phyloP scores from a whole-genome alignment of 2,797 vertebrate genomes.

The Chromobotia macracanthus region DNA sequence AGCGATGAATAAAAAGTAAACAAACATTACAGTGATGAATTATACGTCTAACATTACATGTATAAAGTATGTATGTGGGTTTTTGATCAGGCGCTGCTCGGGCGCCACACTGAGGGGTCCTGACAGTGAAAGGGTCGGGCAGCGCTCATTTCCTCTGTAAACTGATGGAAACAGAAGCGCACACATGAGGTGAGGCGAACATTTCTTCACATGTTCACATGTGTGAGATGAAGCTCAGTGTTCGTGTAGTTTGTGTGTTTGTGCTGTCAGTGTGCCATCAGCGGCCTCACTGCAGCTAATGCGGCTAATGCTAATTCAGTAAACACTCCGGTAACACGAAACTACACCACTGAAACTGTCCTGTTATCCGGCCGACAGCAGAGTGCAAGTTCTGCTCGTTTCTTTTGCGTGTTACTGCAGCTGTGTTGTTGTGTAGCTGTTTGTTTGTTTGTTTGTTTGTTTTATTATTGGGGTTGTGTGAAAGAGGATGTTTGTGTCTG shows the following conservation, averaged over 20 bases:
- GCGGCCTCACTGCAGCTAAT: conserved; percentile 12
- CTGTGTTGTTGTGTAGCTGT: neutral
- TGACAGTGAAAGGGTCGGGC: conserved; percentile 6
- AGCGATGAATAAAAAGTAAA: neutral
- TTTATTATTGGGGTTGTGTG: neutral
- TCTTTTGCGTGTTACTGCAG: neutral
- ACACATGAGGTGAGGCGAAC: conserved; percentile 21
- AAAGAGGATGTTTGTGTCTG: neutral
- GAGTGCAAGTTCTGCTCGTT: too few relatives aligned
- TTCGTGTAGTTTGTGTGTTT: neutral
- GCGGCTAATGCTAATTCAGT: conserved; percentile 45
- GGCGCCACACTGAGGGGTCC: conserved; percentile 21
- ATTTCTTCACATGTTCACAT: neutral
- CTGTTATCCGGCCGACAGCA: too few relatives aligned
- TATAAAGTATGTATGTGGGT: neutral
- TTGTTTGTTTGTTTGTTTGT: neutral
- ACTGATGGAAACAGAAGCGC: conserved; percentile 31
- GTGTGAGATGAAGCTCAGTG: neutral
- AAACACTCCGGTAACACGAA: conserved; percentile 10
- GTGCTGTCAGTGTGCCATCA: neutral
- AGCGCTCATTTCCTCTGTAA: conserved; percentile 20
- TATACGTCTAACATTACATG: neutral
- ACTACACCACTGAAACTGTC: neutral
- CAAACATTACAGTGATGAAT: neutral
- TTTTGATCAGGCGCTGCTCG: conserved; percentile 28